A percentile compares a stretch with the other conserved stretches of the same genome.
Conservation (phyloP, 2,797 vertebrate genomes). For the Cygnus olor region DNA sequence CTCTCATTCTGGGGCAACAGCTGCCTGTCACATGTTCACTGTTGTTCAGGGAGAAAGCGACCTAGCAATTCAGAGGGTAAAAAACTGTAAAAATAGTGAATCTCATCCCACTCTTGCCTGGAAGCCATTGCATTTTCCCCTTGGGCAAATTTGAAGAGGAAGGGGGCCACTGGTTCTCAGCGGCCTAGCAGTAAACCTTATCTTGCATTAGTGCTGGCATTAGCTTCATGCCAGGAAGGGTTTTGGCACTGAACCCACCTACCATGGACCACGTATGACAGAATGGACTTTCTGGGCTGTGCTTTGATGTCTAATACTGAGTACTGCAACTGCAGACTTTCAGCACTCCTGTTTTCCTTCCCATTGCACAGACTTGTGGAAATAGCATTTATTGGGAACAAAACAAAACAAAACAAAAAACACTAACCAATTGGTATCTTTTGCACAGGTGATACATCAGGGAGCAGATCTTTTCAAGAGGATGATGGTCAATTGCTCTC, state of each 20-base stretch:
- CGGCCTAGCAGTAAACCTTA: not conserved
- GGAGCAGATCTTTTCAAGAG: not conserved
- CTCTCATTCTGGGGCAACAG: slow-evolving; percentile 29
- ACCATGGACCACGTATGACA: not conserved
- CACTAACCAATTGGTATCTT: not conserved
- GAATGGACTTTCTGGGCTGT: not conserved
- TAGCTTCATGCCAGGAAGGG: not conserved
- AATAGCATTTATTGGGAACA: not conserved
- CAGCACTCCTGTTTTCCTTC: not conserved
- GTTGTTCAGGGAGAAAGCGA: not conserved
- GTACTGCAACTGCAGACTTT: not conserved
- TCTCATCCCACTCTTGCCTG: not conserved
- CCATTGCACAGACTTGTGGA: not conserved
- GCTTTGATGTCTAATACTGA: not conserved
- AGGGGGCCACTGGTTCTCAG: not conserved
- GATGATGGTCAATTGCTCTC: accelerated
- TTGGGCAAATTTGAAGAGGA: not conserved
- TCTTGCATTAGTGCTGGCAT: not conserved
- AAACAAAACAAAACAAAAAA: accelerated
- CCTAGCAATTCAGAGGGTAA: not conserved
- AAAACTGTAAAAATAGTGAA: not conserved
- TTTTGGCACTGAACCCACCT: not conserved
- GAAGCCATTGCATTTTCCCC: not conserved
- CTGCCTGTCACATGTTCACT: slow-evolving; percentile 20
- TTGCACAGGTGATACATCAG: not conserved